These are phyloP conservation scores for Leptothorax acervorum DNA, from an alignment of 2,888 invertebrate genomes.

Conservation along the genomic window DNA sequence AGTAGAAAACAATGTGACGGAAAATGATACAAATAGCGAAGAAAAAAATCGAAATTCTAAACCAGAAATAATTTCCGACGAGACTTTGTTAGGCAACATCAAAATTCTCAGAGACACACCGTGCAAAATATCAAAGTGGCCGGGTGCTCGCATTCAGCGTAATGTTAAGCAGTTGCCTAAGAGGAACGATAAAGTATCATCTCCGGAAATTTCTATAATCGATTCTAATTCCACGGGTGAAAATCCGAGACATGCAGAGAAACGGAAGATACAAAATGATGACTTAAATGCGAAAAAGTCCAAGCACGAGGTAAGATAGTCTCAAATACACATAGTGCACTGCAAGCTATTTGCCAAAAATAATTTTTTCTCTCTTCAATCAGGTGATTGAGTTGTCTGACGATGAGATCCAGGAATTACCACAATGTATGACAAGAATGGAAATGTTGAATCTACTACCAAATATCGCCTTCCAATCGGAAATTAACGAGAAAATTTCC, in stretches of 20 bases:
- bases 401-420: slow-evolving; percentile 83
- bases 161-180: slow-evolving; percentile 83
- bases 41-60: slow-evolving; percentile 64
- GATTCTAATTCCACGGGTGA: slow-evolving; percentile 43
- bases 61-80: slow-evolving; percentile 81
- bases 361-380: slow-evolving; percentile 38
- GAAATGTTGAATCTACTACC: slow-evolving; percentile 83
- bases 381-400: slow-evolving; percentile 84
- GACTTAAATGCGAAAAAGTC: slow-evolving; percentile 68
- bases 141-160: slow-evolving; percentile 81
- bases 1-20: not conserved
- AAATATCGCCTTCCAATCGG: slow-evolving; percentile 75
- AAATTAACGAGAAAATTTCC: slow-evolving; percentile 74
- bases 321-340: not conserved
- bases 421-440: slow-evolving; percentile 78
- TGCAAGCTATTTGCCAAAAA: slow-evolving; percentile 14
- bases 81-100: slow-evolving; percentile 78
- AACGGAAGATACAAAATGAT: slow-evolving; percentile 38
- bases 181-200: slow-evolving; percentile 75
- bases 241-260: slow-evolving; percentile 1
- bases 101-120: slow-evolving; percentile 75
- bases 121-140: slow-evolving; percentile 74
- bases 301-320: slow-evolving; percentile 74
- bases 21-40: slow-evolving; percentile 14
- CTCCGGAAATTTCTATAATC: slow-evolving; percentile 61